phyloP scores from a whole-genome alignment of 2,797 vertebrate genomes.

The Trachops cirrhosus region DNA sequence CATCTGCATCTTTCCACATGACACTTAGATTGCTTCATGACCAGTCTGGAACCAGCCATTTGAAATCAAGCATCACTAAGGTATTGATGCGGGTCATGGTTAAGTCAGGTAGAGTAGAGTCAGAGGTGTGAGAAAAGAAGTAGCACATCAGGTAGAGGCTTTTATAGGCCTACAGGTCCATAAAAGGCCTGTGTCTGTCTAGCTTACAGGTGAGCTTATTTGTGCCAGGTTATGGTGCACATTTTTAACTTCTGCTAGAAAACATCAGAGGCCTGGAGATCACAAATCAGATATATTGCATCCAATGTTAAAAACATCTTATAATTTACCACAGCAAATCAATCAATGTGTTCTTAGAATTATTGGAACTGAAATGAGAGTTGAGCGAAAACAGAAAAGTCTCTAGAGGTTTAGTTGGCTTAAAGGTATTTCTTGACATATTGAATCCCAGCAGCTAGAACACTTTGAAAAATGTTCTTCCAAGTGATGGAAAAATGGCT shows the following conservation, averaged over 20 bases:
- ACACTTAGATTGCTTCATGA: background rate
- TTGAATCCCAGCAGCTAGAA: slow-evolving; percentile 31
- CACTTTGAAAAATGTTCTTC: slow-evolving; percentile 45
- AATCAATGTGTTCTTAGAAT: slow-evolving; percentile 62
- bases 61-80: slow-evolving; percentile 31
- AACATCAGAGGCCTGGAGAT: slow-evolving; percentile 28
- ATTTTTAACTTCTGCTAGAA: slow-evolving; percentile 66
- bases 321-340: slow-evolving; percentile 59
- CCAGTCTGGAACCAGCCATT: background rate
- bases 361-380: slow-evolving; percentile 58
- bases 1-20: background rate
- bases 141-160: background rate
- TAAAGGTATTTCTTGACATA: slow-evolving; percentile 66
- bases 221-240: background rate
- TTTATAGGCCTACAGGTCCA: slow-evolving; percentile 46
- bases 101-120: background rate
- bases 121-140: slow-evolving; percentile 16
- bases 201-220: slow-evolving; percentile 43
- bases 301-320: slow-evolving; percentile 46
- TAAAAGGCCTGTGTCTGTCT: no score
- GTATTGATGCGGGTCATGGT: slow-evolving; percentile 25
- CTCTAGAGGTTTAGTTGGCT: slow-evolving; percentile 46
- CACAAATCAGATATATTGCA: slow-evolving; percentile 60
- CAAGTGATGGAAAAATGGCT: slow-evolving; percentile 44
- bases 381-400: slow-evolving; percentile 59